Base-by-base conservation (phyloP, 2,888 invertebrate genomes). In the Drosophila nr. fundita region DNA sequence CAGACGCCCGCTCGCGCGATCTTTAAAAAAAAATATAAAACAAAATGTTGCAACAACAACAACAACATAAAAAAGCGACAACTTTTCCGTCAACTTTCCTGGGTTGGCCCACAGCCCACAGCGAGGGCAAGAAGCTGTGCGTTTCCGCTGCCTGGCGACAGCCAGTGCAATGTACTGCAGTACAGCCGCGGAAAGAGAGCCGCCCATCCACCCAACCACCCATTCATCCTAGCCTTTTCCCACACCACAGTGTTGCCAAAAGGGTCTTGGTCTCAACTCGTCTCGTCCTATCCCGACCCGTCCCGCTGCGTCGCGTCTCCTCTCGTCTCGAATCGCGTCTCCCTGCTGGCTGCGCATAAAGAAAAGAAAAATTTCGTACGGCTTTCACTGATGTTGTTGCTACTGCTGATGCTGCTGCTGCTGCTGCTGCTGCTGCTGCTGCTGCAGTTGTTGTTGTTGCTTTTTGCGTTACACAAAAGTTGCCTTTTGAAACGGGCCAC, bases 281-380 rank as follows among this genome's bases (percentile, higher is more conserved):
- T 67, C 82, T 81, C 86, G 60, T 55, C 73, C 32, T 38, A 4
- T 49, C 59, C 36, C 58, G 27, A 21, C 73, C 21, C 61, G 52
- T 38, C 55, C 53, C 62, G 53, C 57, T 60, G 36, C 67, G 30
- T 49, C 36, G 13, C 38, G 38, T 45, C 58, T 24, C 63, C 49
- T 53, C 42, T 55, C 49, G 59, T 49, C 59, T 59, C 64, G 55
- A 18, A 18, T 27, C 57, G 45, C 67, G 58, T 68, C 76, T 66
- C 71, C 55, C 62, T 70, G 81, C 88, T 87, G 81, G 87, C 81
- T 83, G 87, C 70, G 83, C 85, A 89, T 76, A 83, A 85, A 85
- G 81, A 88, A 90, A 90, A 87, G 82, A 86, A 89, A 86, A 88
- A 86, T 90, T 90, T 87, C 90, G 90, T 88, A 70, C 72, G 74